phyloP scores from a whole-genome alignment of 1,140 invertebrate genomes.

The Lordiphosa stackelbergi region DNA sequence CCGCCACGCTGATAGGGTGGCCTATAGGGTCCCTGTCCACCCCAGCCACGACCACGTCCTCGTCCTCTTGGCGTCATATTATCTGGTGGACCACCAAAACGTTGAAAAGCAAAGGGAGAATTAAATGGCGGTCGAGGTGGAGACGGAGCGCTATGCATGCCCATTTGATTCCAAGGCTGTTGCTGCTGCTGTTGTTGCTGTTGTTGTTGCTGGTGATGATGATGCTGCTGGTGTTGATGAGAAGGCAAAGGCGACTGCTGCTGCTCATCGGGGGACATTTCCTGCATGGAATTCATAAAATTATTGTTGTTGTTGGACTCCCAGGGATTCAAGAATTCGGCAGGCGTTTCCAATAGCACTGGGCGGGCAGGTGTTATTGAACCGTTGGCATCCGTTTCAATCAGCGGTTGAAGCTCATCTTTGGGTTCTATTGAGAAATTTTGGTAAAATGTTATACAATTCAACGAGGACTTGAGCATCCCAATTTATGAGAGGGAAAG shows the following conservation, averaged over 20 bases:
- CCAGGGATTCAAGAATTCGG: slow-evolving; percentile 61
- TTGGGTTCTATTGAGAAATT: slow-evolving; percentile 38
- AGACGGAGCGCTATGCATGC: slow-evolving; percentile 54
- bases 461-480: neutral
- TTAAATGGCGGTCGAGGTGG: slow-evolving; percentile 56
- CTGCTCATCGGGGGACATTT: slow-evolving; percentile 43
- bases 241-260: slow-evolving; percentile 18
- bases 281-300: slow-evolving; percentile 42
- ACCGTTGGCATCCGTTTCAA: slow-evolving; percentile 47
- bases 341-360: slow-evolving; percentile 62
- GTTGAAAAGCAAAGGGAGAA: slow-evolving; percentile 45
- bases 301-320: slow-evolving; percentile 50
- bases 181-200: slow-evolving; percentile 40
- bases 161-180: slow-evolving; percentile 62
- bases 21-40: slow-evolving; percentile 50
- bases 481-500: slow-evolving; percentile 8
- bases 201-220: slow-evolving; percentile 24
- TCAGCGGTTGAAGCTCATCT: slow-evolving; percentile 17
- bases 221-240: slow-evolving; percentile 30
- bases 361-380: slow-evolving; percentile 42
- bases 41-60: slow-evolving; percentile 55
- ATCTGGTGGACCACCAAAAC: slow-evolving; percentile 40
- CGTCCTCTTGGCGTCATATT: slow-evolving; percentile 47
- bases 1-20: slow-evolving; percentile 55
- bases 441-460: slow-evolving; percentile 11